These are phyloP conservation scores for Dreissena rostriformis DNA, from an alignment of 1,140 invertebrate genomes.

Conservation along the genomic window DNA sequence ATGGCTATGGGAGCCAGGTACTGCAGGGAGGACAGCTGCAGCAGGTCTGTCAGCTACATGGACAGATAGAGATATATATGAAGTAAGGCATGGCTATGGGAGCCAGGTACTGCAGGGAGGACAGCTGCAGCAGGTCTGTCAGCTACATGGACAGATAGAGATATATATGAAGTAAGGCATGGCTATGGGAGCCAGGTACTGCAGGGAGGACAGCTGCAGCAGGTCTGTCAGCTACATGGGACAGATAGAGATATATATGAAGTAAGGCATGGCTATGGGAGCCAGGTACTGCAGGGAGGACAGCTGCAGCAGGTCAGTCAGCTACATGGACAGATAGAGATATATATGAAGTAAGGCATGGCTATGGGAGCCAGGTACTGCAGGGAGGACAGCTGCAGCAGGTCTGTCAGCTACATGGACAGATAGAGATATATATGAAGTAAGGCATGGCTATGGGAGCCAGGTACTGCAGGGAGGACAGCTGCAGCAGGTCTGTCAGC, in stretches of 20 bases:
- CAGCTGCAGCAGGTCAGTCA: conserved; percentile 67
- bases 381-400: conserved; percentile 64
- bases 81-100: conserved; percentile 59
- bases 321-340: conserved; percentile 5
- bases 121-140: conserved; percentile 66
- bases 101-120: conserved; percentile 58
- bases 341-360: conserved; percentile 31
- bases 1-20: conserved; percentile 65
- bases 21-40: conserved; percentile 63
- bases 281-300: conserved; percentile 59
- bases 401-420: conserved; percentile 60
- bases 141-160: conserved; percentile 30
- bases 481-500: no score
- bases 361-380: conserved; percentile 63
- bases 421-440: no score
- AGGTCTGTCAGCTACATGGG: conserved; percentile 62
- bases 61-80: neutral
- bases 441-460: no score
- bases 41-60: conserved; percentile 63
- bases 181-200: conserved; percentile 62
- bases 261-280: conserved; percentile 59
- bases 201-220: conserved; percentile 61
- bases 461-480: no score
- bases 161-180: conserved; percentile 41
- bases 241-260: neutral